Percentiles rank a stretch among this genome's conserved stretches.
These are phyloP conservation scores for Callionymus lyra DNA, from an alignment of 2,113 vertebrate genomes.

Conservation along the genomic window DNA sequence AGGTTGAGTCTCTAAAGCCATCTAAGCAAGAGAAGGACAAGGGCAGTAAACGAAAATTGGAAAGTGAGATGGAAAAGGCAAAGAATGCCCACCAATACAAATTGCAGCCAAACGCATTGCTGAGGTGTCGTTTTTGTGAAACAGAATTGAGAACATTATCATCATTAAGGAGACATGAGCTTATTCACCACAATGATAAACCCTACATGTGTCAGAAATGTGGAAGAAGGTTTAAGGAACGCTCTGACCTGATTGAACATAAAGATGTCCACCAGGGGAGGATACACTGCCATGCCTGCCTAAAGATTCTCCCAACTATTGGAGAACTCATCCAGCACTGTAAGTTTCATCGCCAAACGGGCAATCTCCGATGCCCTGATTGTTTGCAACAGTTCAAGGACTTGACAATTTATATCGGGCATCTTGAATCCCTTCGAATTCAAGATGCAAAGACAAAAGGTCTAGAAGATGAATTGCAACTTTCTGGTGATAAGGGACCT, in stretches of 20 bases:
- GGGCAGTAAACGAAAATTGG: not conserved
- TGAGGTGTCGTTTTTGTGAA: constrained; percentile 58
- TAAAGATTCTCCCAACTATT: constrained; percentile 53
- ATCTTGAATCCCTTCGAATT: constrained; percentile 45
- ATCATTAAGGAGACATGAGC: constrained; percentile 46
- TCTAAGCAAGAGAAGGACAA: constrained; percentile 2
- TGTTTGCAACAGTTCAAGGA: too few species aligned
- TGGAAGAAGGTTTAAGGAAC: constrained; percentile 54
- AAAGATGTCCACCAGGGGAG: constrained; percentile 56
- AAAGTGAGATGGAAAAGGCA: constrained; percentile 5
- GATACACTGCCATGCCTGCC: constrained; percentile 68
- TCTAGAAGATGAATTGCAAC: too few species aligned
- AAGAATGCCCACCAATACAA: constrained; percentile 13
- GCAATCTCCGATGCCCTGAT: constrained; percentile 53
- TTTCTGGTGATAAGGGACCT: too few species aligned
- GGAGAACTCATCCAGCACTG: constrained; percentile 63
- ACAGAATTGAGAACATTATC: constrained; percentile 27
- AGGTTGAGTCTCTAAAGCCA: constrained; percentile 6
- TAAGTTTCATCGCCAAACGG: constrained; percentile 57
- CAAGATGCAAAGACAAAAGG: constrained; percentile 7
- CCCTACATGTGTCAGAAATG: constrained; percentile 65
- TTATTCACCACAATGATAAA: constrained; percentile 52
- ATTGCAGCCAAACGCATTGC: not conserved
- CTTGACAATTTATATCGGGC: constrained; percentile 39
- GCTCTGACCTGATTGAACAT: constrained; percentile 47